Base-by-base conservation (phyloP, 2,113 vertebrate genomes). In the Tamias sibiricus region DNA sequence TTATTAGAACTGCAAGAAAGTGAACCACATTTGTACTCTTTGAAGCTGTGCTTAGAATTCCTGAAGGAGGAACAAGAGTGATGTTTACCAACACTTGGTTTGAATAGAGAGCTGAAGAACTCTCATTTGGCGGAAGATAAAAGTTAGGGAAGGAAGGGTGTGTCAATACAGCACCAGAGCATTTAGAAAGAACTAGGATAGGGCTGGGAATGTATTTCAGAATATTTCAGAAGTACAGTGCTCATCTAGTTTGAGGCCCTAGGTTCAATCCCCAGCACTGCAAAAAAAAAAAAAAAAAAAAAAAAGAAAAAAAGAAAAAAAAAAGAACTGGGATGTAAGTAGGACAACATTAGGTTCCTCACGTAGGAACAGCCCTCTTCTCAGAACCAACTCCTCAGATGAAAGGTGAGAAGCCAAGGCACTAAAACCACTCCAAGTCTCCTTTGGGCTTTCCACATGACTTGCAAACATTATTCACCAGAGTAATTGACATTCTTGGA, bases 401-500 rank as follows among this genome's bases (percentile, higher is more conserved):
- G 66, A 66, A 24, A 37, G 14, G 30, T 42, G 54, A 83, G 69
- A 79, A 90, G 40, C 42, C 9, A 54, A 44, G 44, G 26, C 20
- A 3, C 30, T 12, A 17, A 85, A 37, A 57, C 30, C 22, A 62
- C 30, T 82, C 32, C 0, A 6, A 72, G 32, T 40, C 80, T 79
- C n/a, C n/a, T 62, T 49, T 86, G 81, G 81, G 64, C 42, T 87
- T 64, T 82, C 79, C 98, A 98, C 0, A 96, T 37, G 16, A 98
- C 95, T 83, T 98, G 98, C 49, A 98, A 98, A 75, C 98, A 97
- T 79, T 79, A 98, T 72, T 99, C 90, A 42, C 98, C 99, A 94
- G 98, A 99, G 96, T 99, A 99, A 97, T 99, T 99, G 93, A 98
- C 99, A 30, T 99, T 99, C 96, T 99, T 99, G 19, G 98, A 57